These are phyloP conservation scores for Zophobas morio DNA, from an alignment of 1,140 invertebrate species.

Conservation along the genomic window DNA sequence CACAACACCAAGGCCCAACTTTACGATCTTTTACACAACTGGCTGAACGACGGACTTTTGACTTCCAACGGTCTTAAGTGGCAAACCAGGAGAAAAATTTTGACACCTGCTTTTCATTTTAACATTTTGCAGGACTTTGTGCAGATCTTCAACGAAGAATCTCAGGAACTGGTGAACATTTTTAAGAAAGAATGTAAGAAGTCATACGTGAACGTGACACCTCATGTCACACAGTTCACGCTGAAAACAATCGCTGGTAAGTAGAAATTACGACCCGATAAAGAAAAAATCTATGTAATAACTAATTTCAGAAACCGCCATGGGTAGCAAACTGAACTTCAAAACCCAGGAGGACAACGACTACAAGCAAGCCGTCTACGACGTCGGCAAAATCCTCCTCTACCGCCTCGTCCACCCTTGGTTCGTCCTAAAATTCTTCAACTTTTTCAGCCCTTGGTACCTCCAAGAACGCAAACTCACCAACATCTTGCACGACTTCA, in stretches of 20 bases:
- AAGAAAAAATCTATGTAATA: background rate
- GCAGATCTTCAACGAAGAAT: conserved; percentile 76
- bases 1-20: background rate
- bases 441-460: conserved; percentile 68
- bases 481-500: conserved; percentile 75
- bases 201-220: conserved; percentile 70
- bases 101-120: conserved; percentile 86
- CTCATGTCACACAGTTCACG: conserved; percentile 72
- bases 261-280: background rate
- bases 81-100: conserved; percentile 75
- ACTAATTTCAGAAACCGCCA: conserved; percentile 78
- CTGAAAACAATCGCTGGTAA: conserved; percentile 78
- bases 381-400: conserved; percentile 74
- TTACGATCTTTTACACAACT: conserved; percentile 14
- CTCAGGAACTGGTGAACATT: conserved; percentile 69
- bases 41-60: conserved; percentile 10
- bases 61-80: conserved; percentile 73
- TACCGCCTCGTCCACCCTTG: conserved; percentile 84
- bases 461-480: conserved; percentile 70
- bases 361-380: conserved; percentile 74
- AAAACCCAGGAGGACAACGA: conserved; percentile 72
- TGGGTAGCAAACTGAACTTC: conserved; percentile 81
- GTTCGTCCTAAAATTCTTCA: conserved; percentile 88
- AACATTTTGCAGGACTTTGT: conserved; percentile 82
- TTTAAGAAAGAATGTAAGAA: conserved; percentile 66